phyloP scores from a whole-genome alignment of 2,888 invertebrate genomes.

The Agrilus mali region DNA sequence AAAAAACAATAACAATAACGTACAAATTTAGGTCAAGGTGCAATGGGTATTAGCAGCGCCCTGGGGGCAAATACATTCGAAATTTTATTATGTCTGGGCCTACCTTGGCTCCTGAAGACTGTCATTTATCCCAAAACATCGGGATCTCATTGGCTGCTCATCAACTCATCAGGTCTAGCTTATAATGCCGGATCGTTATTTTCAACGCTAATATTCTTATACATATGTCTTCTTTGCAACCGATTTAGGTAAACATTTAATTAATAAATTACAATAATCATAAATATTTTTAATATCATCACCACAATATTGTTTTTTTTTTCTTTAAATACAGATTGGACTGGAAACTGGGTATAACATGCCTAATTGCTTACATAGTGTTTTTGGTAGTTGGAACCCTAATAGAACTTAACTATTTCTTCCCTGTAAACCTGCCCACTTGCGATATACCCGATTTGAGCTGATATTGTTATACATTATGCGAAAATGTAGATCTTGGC shows the following conservation, averaged over 20 bases:
- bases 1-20: neutral
- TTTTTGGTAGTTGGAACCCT: conserved; percentile 22
- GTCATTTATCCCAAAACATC: conserved; percentile 41
- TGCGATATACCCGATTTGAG: conserved; percentile 28
- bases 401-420: conserved; percentile 60
- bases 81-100: conserved; percentile 56
- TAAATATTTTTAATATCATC: too few relatives aligned
- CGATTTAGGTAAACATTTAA: conserved; percentile 35
- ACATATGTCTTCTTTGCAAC: conserved; percentile 46
- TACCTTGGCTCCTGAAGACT: conserved; percentile 60
- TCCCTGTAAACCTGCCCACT: conserved; percentile 53
- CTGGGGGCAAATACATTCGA: conserved; percentile 70
- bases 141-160: conserved; percentile 44
- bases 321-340: conserved; percentile 34
- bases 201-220: conserved; percentile 52
- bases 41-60: conserved; percentile 65
- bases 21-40: conserved; percentile 48
- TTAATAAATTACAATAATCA: neutral
- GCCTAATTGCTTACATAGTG: conserved; percentile 29
- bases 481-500: too few relatives aligned
- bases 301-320: conserved; percentile 1
- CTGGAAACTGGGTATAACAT: conserved; percentile 49
- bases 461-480: too few relatives aligned
- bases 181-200: conserved; percentile 60
- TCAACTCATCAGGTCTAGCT: conserved; percentile 58